These are phyloP conservation scores for Nettapus auritus DNA, from an alignment of 2,113 vertebrate genomes.

Conservation along the genomic window DNA sequence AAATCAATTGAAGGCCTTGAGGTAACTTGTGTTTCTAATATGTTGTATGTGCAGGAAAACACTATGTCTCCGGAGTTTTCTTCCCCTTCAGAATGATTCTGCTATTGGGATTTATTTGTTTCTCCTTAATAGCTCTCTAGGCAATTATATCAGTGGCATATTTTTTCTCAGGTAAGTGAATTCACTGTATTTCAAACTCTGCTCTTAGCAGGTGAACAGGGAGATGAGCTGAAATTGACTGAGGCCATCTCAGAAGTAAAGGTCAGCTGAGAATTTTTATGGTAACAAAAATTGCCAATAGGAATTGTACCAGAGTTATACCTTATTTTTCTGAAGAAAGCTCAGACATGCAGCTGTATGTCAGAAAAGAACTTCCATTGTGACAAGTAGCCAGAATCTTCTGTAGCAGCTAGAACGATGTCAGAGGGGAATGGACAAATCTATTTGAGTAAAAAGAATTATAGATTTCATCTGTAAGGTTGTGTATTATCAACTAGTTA, in stretches of 20 bases:
- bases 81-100: conserved; percentile 41
- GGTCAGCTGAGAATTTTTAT: background rate
- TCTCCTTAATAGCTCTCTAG: conserved; percentile 48
- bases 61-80: conserved; percentile 10
- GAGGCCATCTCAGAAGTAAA: background rate
- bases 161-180: conserved; percentile 17
- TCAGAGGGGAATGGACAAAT: background rate
- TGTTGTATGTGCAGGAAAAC: conserved; percentile 3
- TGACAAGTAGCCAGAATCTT: background rate
- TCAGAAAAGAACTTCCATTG: background rate
- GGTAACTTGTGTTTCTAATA: conserved; percentile 54
- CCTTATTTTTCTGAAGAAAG: background rate
- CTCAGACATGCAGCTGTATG: background rate
- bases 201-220: background rate
- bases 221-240: background rate
- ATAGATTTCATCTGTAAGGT: background rate
- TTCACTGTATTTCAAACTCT: background rate
- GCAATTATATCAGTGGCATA: background rate
- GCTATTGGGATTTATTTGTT: conserved; percentile 63
- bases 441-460: background rate
- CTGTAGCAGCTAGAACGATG: background rate
- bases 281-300: background rate
- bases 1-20: conserved; percentile 58
- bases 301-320: background rate
- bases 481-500: background rate